A percentile compares a stretch with the other conserved stretches of the same genome.
Conservation (phyloP, 2,797 vertebrate genomes). For the Momotus momota region DNA sequence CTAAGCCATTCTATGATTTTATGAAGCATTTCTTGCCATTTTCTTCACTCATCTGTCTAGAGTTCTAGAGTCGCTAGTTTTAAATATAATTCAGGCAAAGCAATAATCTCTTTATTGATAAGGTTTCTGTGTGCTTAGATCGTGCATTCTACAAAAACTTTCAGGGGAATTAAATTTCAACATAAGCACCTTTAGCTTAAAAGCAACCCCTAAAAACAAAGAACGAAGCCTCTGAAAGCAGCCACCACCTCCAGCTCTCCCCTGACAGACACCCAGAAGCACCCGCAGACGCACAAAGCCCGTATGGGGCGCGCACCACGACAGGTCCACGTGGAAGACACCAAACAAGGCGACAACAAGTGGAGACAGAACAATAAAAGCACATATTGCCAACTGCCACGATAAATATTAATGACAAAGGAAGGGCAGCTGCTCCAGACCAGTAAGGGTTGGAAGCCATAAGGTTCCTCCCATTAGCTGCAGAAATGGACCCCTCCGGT, state of each 20-base stretch:
- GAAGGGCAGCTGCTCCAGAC: background rate
- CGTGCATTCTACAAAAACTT: background rate
- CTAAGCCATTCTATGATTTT: no score
- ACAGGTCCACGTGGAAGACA: background rate
- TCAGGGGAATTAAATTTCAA: background rate
- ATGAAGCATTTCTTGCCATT: background rate
- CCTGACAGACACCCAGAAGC: accelerated
- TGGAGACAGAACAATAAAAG: background rate
- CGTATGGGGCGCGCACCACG: accelerated
- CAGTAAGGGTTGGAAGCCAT: background rate
- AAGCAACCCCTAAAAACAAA: background rate
- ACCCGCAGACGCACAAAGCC: background rate
- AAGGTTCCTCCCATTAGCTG: background rate
- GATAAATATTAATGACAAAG: background rate
- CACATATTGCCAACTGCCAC: background rate
- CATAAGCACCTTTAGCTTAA: background rate
- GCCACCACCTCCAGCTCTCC: background rate
- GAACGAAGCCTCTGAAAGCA: background rate
- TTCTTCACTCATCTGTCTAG: background rate
- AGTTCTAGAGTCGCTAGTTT: background rate
- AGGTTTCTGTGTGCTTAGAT: background rate
- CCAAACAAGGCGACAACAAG: background rate
- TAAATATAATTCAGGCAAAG: background rate
- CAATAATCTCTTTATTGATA: accelerated
- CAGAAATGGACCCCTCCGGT: background rate